Evolutionary conservation across 2,888 invertebrate genomes (phyloP), one percentile per base, ranked within the genome.

Genomic region (Phymatocera aterrima): DNA sequence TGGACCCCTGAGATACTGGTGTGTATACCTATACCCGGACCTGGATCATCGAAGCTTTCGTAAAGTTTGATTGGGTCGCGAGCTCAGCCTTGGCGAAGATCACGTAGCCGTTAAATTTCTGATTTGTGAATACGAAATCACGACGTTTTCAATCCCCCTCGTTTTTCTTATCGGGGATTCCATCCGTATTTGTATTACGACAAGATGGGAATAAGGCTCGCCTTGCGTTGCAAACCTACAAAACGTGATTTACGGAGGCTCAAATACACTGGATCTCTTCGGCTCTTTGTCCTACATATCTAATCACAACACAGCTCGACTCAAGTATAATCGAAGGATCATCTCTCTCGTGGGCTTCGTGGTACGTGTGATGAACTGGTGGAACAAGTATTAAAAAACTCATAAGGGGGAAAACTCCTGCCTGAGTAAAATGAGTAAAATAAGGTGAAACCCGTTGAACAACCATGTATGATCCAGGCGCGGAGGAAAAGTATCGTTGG

Each of bases 51-150:
- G 80, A 64, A 78, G 79, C 81, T 83, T 85, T 81, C 82, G 79
- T 77, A 79, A 85, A 85, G 83, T 85, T 85, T 85, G 83, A 85
- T 85, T 85, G 83, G 83, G 80, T 84, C 81, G 82, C 74, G 79
- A 48, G 64, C 40, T 75, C 60, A 74, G 51, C 54, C 60, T 43
- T 46, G 18, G 43, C 61, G 70, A 64, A 78, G 72, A 65, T 65
- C 79, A 79, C 78, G 72, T 79, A 77, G 77, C 80, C 77, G 80
- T 81, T 80, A 81, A 83, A 81, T 83, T 81, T 78, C 78, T 64
- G 78, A 80, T 80, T 61, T 80, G 65, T 77, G 77, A 82, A 83
- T 82, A 79, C 79, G 78, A 82, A 83, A 82, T 81, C 79, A 77
- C 78, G 51, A 72, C 75, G 75, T 54, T 75, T 60, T 54, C 46